Conservation (phyloP, 1,140 invertebrate genomes). For the Zeugodacus cucurbitae region DNA sequence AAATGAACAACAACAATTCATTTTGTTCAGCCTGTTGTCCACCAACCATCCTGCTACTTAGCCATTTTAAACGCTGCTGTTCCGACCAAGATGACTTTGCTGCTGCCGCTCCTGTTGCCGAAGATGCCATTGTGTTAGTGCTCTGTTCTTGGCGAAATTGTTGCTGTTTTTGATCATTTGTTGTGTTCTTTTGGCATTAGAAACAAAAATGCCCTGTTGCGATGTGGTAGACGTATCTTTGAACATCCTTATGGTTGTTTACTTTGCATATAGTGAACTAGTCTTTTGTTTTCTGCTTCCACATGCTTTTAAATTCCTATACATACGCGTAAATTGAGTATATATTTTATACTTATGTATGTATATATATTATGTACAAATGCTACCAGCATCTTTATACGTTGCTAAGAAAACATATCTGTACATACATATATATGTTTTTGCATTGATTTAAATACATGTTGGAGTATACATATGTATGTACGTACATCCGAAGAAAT, state of each 20-base stretch:
- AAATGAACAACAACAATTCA: not conserved
- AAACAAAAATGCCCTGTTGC: conserved; percentile 42
- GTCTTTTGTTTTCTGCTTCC: not conserved
- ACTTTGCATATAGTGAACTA: not conserved
- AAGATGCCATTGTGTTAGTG: not conserved
- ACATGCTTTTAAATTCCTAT: not conserved
- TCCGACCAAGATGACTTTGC: conserved; percentile 10
- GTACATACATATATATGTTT: not conserved
- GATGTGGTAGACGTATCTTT: conserved; percentile 42
- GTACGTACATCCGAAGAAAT: not conserved
- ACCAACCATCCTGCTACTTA: not conserved
- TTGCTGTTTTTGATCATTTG: conserved; percentile 1
- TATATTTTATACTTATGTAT: not conserved
- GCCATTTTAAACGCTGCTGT: conserved; percentile 9
- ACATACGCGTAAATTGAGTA: not conserved
- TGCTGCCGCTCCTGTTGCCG: not conserved
- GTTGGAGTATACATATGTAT: not conserved
- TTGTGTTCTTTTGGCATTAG: not conserved
- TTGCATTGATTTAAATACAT: not conserved
- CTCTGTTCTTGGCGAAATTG: not conserved
- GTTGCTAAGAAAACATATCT: not conserved
- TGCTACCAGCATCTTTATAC: not conserved
- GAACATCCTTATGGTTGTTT: conserved; percentile 23
- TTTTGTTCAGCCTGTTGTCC: not conserved
- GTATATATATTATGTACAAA: too few relatives aligned